Base-by-base conservation (phyloP, 2,888 invertebrate genomes). In the Brachypalpus laphriformis region DNA sequence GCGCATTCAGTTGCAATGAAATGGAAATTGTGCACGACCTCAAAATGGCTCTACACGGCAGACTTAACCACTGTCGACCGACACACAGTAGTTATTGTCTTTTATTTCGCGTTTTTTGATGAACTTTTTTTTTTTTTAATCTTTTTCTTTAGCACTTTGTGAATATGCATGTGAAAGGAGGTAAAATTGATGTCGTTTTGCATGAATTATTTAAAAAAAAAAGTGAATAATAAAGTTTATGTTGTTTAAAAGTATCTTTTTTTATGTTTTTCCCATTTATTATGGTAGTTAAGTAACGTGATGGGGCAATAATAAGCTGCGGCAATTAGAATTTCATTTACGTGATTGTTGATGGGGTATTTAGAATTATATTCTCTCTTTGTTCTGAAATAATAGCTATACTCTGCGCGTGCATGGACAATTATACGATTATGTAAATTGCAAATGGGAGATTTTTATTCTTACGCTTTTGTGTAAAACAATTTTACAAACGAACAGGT, bases 11-110 rank as follows among this genome's bases (percentile, higher is more conserved):
- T 61, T 80, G 65, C 80, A 80, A 70, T 80, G 72, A 66, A 72
- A 80, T 80, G 66, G 57, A 66, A 72, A 80, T 72, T 80, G 37
- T 57, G 65, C 78, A 77, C 76, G 68, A 77, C 76, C 61, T 77
- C 59, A 61, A 54, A 74, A 63, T 63, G 61, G 42, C 25, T 72
- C 37, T 72, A 40, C 49, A 61, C 75, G 66, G 45, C 57, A 57
- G 57, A 22, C 54, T 45, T 54, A 28, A 14, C 47, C 22, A 28
- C 45, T 20, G 18, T 18, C 25, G 8, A 40, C 49, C 59, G 49
- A 63, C 25, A 51, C 74, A 63, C 68, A 34, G 70, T 61, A 63
- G 61, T 70, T 77, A 70, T 63, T 70, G 61, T 54, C 16, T 57
- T 70, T 61, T 37, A 28, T 63, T 72, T 51, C 22, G 14, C 31